A percentile compares a stretch with the other conserved stretches of the same genome.
These are phyloP conservation scores for Gisinianus flammeolus DNA, from an alignment of 2,888 invertebrate species.

Conservation along the genomic window DNA sequence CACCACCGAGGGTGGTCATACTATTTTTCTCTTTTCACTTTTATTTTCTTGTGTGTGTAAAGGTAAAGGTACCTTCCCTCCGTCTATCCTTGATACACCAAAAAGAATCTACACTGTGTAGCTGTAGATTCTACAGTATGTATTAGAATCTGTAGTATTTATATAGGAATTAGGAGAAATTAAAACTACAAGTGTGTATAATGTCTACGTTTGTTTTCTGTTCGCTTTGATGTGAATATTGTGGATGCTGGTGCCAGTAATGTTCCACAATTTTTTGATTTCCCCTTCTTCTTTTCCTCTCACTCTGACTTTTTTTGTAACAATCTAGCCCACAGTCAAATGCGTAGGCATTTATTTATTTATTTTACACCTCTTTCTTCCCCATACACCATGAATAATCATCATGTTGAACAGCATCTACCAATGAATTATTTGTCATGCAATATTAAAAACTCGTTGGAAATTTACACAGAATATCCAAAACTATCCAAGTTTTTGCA, in stretches of 20 bases:
- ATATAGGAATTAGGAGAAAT: conserved; percentile 2
- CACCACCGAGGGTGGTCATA: conserved; percentile 36
- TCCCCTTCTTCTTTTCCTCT: not conserved
- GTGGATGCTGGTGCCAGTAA: not conserved
- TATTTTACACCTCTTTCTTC: conserved; percentile 18
- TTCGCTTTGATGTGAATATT: not conserved
- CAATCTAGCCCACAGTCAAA: not conserved
- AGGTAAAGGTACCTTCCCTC: too few species aligned
- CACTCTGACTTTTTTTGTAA: too few species aligned
- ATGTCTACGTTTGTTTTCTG: not conserved
- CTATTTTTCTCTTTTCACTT: conserved; percentile 11
- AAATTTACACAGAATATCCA: not conserved
- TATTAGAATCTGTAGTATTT: not conserved
- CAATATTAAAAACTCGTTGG: not conserved
- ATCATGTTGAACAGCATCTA: not conserved
- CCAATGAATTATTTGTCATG: not conserved
- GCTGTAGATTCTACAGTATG: not conserved
- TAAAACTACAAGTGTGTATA: not conserved
- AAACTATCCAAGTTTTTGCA: too few species aligned
- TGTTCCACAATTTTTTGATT: not conserved
- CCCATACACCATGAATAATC: not conserved
- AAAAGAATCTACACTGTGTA: not conserved
- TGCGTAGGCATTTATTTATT: conserved; percentile 21
- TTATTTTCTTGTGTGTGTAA: not conserved
- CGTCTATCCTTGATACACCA: not conserved